Evolutionary conservation across 2,113 vertebrate genomes (phyloP).

Genomic region (Colinus virginianus): DNA sequence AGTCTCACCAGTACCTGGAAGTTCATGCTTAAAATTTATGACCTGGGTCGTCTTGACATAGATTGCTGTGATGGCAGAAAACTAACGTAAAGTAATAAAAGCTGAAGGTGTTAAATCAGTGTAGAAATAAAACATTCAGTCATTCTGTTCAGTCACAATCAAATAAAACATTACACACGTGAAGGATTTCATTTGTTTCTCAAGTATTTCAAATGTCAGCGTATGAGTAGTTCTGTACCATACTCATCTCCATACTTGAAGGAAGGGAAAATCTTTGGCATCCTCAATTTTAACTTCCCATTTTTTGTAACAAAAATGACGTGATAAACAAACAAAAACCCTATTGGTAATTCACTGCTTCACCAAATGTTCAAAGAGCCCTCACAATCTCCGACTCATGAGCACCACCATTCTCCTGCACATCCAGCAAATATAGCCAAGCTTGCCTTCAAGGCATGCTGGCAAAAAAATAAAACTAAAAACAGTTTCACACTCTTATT

Average conservation of each 20-base stretch:
- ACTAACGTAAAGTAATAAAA: background rate
- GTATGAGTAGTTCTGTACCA: background rate
- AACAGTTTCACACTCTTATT: constrained; percentile 5
- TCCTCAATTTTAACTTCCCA: constrained; percentile 14
- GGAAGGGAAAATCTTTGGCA: constrained; percentile 20
- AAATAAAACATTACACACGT: background rate
- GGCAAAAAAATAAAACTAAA: background rate
- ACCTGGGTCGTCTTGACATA: background rate
- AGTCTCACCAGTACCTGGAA: background rate
- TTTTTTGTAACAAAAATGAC: background rate
- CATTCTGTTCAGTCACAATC: background rate
- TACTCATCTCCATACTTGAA: constrained; percentile 40
- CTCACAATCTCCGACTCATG: background rate
- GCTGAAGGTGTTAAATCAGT: background rate
- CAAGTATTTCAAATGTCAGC: background rate
- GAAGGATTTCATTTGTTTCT: background rate
- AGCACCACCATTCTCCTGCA: background rate
- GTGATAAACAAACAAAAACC: background rate
- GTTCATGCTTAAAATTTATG: background rate
- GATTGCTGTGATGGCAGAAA: background rate
- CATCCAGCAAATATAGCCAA: background rate
- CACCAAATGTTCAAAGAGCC: background rate
- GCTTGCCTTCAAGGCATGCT: background rate
- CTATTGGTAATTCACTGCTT: background rate
- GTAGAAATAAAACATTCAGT: background rate